Evolutionary conservation across 1,140 invertebrate species (phyloP).

Genomic region (Oscheius sp.): DNA sequence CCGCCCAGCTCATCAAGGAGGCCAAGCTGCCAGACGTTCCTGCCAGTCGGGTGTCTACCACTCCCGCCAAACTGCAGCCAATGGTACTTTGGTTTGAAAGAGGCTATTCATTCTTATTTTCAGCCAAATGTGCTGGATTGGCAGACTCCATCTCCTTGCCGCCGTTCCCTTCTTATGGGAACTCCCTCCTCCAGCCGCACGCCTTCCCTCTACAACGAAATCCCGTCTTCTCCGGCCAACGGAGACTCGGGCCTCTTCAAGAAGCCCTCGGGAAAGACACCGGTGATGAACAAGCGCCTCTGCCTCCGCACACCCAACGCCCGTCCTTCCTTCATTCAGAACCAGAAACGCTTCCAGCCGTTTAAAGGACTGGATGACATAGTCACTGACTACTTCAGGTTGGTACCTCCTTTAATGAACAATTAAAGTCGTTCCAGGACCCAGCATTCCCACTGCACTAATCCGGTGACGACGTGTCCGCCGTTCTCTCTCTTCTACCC

Average conservation of each 20-base stretch:
- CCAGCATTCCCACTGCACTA: constrained; percentile 70
- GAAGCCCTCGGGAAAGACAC: neutral
- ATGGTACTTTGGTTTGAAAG: constrained; percentile 47
- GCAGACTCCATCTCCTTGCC: too few species aligned
- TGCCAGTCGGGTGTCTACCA: constrained; percentile 38
- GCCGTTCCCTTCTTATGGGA: too few species aligned
- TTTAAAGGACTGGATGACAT: constrained; percentile 48
- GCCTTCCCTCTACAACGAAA: too few species aligned
- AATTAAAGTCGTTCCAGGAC: constrained; percentile 66
- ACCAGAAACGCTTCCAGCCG: constrained; percentile 27
- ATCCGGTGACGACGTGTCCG: constrained; percentile 67
- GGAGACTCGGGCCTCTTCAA: neutral
- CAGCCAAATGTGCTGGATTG: neutral
- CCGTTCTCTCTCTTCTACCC: constrained; percentile 65
- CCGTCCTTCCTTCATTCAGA: neutral
- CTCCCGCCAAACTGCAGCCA: constrained; percentile 37
- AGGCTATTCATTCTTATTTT: too few species aligned
- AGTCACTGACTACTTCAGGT: constrained; percentile 58
- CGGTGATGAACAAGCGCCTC: constrained; percentile 27
- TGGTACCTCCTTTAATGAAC: neutral
- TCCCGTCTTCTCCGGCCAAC: too few species aligned
- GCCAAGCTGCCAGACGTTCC: constrained; percentile 52
- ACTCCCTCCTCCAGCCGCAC: too few species aligned
- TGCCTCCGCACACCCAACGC: constrained; percentile 23
- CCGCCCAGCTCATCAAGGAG: constrained; percentile 43